These are phyloP conservation scores for Bradypus variegatus DNA, from an alignment of 2,797 vertebrate genomes.

Conservation along the genomic window DNA sequence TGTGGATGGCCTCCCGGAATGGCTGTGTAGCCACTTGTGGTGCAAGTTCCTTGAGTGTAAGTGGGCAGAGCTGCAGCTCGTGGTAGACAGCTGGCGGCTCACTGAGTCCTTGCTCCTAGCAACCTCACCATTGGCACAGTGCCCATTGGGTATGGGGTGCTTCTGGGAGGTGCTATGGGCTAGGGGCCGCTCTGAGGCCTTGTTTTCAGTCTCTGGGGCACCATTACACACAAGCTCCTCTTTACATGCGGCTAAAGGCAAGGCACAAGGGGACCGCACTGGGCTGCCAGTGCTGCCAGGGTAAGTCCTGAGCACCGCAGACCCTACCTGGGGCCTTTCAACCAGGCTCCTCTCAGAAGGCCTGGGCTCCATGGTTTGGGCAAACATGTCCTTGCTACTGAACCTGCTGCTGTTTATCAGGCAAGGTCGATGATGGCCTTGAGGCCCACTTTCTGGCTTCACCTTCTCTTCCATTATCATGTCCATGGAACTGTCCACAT, in stretches of 20 bases:
- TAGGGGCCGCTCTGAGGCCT: conserved; percentile 53
- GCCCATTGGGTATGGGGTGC: conserved; percentile 69
- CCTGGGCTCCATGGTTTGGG: conserved; percentile 68
- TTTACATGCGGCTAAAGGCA: conserved; percentile 78
- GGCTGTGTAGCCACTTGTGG: conserved; percentile 71
- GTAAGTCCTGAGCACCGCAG: conserved; percentile 78
- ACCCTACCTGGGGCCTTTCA: conserved; percentile 67
- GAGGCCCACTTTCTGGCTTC: conserved; percentile 66
- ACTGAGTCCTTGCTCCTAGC: conserved; percentile 73
- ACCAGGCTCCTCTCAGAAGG: conserved; percentile 61
- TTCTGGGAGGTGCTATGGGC: conserved; percentile 53
- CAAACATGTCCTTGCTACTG: conserved; percentile 59
- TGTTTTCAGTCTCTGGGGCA: conserved; percentile 76
- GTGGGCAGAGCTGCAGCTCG: conserved; percentile 82
- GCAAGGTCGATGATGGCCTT: conserved; percentile 54
- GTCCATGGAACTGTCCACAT: conserved; percentile 87
- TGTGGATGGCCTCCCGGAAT: conserved; percentile 70
- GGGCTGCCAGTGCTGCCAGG: conserved; percentile 72
- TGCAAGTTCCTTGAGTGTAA: conserved; percentile 80
- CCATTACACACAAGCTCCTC: conserved; percentile 79
- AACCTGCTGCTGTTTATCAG: conserved; percentile 48
- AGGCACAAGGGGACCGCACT: conserved; percentile 85
- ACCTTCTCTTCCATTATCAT: conserved; percentile 82
- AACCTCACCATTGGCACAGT: conserved; percentile 76
- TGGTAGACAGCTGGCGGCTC: conserved; percentile 83